Evolutionary conservation across 2,797 vertebrate species (phyloP), one percentile per base, ranked within the genome.

Genomic region (Leuciscus waleckii): DNA sequence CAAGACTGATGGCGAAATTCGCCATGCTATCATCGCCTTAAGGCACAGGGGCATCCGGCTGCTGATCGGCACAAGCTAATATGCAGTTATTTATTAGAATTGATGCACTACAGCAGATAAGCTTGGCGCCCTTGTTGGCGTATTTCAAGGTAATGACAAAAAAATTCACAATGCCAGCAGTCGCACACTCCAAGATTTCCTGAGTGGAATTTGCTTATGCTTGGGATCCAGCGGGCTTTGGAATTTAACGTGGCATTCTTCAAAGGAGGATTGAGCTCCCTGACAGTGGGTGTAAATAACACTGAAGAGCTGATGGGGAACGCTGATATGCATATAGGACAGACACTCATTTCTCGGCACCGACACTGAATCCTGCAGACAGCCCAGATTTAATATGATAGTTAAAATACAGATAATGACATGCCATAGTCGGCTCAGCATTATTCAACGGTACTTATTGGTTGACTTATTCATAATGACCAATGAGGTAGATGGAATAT

Each of bases 91-190:
- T 93, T 93, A 94, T 93, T 93, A 94, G 88, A 92, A 89, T 87
- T 87, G 90, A 90, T 92, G 91, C 90, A 92, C 89, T 87, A 91
- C 89, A 89, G 88, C 82, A 90, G 91, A 95, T 93, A 92, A 94
- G 92, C 88, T 90, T 26, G 68, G 41, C 87, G 90, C 90, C 93
- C 93, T 94, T 94, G 92, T 91, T 93, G 88, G 87, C 37, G 79
- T 92, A 92, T 93, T 93, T 94, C 92, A 94, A 92, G 91, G 92
- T 92, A 93, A 94, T 90, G 91, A 92, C 86, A 86, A 87, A 92
- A 87, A 92, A 82, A 93, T 89, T 90, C 90, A 86, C 89, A 88
- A 90, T 90, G 91, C 46, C 82, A 63, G 61, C 88, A 78, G 73
- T 78, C 11, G 16, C 61, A 81, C 87, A 85, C 68, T 80, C 70